Evolutionary conservation across 2,888 invertebrate species (phyloP), one percentile per base, ranked within the genome.

Genomic region (Helleia helle): DNA sequence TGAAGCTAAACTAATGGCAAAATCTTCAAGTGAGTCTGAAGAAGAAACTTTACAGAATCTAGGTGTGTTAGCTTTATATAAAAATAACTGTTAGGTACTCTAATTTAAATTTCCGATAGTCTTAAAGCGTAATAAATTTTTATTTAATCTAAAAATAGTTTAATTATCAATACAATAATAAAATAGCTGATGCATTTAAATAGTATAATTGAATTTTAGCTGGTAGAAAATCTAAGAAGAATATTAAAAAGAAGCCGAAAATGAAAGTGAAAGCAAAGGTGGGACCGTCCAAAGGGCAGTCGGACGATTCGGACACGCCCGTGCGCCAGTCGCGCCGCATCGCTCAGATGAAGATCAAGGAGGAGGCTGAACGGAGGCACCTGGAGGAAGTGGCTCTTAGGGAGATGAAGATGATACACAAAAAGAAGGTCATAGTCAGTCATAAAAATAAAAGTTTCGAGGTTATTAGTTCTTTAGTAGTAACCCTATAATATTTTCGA

Each of bases 301-400:
- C 56, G 0, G 75, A 81, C 1, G 67, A 69, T 0, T 84, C 76
- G 34, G 58, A 71, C 12, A 66, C 86, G 9, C 88, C 88, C 0
- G 91, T 94, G 3, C 77, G 96, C 4, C 93, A 93, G 59, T 94
- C 94, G 1, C 86, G 95, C 1, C 86, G 96, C 44, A 93, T 96
- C 53, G 96, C 95, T 0, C 94, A 94, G 68, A 87, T 94, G 58
- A 93, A 95, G 68, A 94, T 95, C 43, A 91, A 90, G 50, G 95
- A 95, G 61, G 94, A 95, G 64, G 93, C 93, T 0, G 93, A 95
- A 46, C 73, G 92, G 1, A 76, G 92, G 7, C 89, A 91, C 47
- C 67, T 90, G 38, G 93, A 94, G 57, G 94, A 93, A 55, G 88
- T 92, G n/a, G 87, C 91, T 0, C 58, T 92, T 30, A 80, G 87